A percentile compares a stretch with the other conserved stretches of the same genome.
phyloP scores from a whole-genome alignment of 1,140 invertebrate species.

The Achroia grisella region DNA sequence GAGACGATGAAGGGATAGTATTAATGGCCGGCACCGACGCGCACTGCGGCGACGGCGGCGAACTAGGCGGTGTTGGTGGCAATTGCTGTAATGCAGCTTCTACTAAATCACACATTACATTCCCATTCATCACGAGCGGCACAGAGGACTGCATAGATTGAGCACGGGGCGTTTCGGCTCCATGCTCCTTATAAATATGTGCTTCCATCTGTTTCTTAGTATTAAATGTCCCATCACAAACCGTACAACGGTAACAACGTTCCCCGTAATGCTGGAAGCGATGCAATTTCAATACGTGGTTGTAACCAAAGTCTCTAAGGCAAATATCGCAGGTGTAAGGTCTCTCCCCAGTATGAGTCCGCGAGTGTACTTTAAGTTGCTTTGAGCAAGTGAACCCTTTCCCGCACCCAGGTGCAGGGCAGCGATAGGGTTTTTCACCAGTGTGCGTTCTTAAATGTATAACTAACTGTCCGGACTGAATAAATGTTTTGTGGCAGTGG shows the following conservation, averaged over 20 bases:
- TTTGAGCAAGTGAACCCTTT: conserved; percentile 94
- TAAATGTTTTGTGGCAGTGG: conserved; percentile 94
- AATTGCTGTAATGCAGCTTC: conserved; percentile 80
- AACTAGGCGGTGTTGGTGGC: conserved; percentile 78
- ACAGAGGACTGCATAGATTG: conserved; percentile 38
- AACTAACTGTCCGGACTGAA: conserved; percentile 89
- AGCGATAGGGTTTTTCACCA: conserved; percentile 93
- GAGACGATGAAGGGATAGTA: conserved; percentile 4
- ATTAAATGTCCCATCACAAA: conserved; percentile 91
- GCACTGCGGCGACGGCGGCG: conserved; percentile 70
- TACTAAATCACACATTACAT: conserved; percentile 80
- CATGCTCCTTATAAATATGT: conserved; percentile 90
- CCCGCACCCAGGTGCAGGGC: conserved; percentile 83
- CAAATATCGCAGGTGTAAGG: conserved; percentile 79
- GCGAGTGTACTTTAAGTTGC: conserved; percentile 88
- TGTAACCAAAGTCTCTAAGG: conserved; percentile 84
- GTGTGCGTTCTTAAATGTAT: conserved; percentile 92
- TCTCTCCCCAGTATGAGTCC: conserved; percentile 91
- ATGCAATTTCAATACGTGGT: conserved; percentile 90
- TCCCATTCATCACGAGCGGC: conserved; percentile 72
- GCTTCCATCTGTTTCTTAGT: conserved; percentile 92
- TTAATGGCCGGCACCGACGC: conserved; percentile 19
- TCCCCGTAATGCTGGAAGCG: conserved; percentile 93
- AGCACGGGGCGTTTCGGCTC: conserved; percentile 75
- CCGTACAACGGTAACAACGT: conserved; percentile 93